These are phyloP conservation scores for Anthophora plumipes DNA, from an alignment of 2,888 invertebrate species.

Conservation along the genomic window DNA sequence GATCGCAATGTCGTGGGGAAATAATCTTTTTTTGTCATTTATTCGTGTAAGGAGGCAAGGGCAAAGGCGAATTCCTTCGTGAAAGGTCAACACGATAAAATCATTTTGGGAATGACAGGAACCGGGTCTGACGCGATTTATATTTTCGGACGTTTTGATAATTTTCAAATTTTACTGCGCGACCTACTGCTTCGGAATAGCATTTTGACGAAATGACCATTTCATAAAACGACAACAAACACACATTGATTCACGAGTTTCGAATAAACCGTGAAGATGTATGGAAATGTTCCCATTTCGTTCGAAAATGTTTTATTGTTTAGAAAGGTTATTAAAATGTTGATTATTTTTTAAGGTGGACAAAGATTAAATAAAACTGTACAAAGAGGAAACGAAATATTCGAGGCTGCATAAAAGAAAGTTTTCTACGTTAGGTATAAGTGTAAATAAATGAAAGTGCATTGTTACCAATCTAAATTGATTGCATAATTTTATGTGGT, in stretches of 20 bases:
- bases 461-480: background rate
- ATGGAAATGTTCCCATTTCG: background rate
- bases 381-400: background rate
- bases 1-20: constrained; percentile 14
- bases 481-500: background rate
- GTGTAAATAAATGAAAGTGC: background rate
- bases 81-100: constrained; percentile 53
- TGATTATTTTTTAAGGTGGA: background rate
- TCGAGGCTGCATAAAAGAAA: background rate
- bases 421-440: background rate
- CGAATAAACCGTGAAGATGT: background rate
- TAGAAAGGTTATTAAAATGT: background rate
- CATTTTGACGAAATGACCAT: background rate
- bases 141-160: constrained; percentile 15
- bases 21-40: constrained; percentile 31
- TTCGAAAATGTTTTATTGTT: background rate
- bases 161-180: constrained; percentile 1
- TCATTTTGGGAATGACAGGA: constrained; percentile 13
- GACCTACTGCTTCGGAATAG: background rate
- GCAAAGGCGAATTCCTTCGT: constrained; percentile 24
- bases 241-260: background rate
- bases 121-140: constrained; percentile 21
- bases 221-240: constrained; percentile 8
- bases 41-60: constrained; percentile 29
- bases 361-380: background rate